Percentiles rank a stretch among this genome's conserved stretches.
These are phyloP conservation scores for Donacobius atricapilla DNA, from an alignment of 2,113 vertebrate genomes.

Conservation along the genomic window DNA sequence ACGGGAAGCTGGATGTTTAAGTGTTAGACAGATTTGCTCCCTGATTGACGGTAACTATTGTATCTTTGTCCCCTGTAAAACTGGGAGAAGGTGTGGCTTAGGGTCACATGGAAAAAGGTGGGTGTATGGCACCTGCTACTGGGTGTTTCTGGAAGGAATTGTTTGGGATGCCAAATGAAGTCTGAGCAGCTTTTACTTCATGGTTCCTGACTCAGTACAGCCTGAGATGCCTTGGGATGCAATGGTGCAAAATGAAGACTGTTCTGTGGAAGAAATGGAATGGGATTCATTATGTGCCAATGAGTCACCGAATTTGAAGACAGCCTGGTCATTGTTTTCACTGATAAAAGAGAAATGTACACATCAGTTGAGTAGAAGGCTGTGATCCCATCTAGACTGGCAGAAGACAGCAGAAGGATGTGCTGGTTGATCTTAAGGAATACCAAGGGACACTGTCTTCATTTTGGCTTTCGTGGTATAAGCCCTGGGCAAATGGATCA, in stretches of 20 bases:
- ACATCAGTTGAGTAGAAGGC: background rate
- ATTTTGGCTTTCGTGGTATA: background rate
- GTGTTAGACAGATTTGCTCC: background rate
- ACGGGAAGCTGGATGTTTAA: background rate
- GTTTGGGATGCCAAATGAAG: background rate
- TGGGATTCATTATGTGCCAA: background rate
- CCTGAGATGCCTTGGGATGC: background rate
- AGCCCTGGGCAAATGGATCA: background rate
- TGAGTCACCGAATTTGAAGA: background rate
- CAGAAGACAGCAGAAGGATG: background rate
- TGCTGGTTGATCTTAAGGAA: background rate
- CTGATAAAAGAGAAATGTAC: background rate
- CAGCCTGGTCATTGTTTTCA: background rate
- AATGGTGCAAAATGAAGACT: background rate
- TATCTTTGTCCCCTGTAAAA: background rate
- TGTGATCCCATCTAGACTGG: background rate
- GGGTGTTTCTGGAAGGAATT: background rate
- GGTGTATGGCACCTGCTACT: background rate
- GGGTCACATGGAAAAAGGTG: accelerated
- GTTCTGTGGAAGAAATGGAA: background rate
- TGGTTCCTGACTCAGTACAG: background rate
- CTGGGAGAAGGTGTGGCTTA: background rate
- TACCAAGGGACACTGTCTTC: background rate
- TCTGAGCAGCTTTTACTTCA: background rate
- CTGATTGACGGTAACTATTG: background rate